phyloP scores from a whole-genome alignment of 1,140 invertebrate species.

The Drosophila azteca region DNA sequence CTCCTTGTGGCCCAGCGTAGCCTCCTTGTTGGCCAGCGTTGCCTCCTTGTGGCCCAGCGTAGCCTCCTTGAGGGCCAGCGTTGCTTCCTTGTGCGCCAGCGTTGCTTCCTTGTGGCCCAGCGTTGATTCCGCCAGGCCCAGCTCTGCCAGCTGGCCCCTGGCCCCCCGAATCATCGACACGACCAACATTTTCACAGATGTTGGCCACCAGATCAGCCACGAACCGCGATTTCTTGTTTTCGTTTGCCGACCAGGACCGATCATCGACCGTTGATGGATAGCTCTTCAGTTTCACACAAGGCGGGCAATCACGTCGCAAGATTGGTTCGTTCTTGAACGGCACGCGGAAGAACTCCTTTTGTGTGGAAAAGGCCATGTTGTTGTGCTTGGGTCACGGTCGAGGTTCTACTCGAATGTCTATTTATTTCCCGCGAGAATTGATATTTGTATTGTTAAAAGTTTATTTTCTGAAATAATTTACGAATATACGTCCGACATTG shows the following conservation, averaged over 20 bases:
- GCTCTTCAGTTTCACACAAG: conserved; percentile 70
- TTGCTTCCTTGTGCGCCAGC: neutral
- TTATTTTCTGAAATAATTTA: conserved; percentile 44
- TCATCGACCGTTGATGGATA: conserved; percentile 74
- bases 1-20: no score
- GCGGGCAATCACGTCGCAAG: conserved; percentile 51
- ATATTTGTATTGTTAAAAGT: conserved; percentile 28
- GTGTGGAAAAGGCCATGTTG: conserved; percentile 76
- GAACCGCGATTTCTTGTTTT: conserved; percentile 65
- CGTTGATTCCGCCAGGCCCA: neutral
- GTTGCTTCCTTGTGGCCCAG: neutral
- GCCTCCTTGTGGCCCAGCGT: neutral
- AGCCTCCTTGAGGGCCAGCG: conserved; percentile 2
- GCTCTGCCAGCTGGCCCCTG: neutral
- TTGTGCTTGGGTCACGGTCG: neutral
- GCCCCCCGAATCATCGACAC: neutral
- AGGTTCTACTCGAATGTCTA: no score
- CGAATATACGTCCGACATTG: conserved; percentile 52
- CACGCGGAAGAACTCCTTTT: conserved; percentile 75
- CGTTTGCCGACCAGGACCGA: conserved; percentile 69
- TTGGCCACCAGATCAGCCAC: conserved; percentile 62
- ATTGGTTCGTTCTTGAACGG: conserved; percentile 65
- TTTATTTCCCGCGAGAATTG: conserved; percentile 34
- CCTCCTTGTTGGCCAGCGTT: neutral
- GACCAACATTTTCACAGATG: conserved; percentile 37